Conservation (phyloP, 1,140 invertebrate genomes). For the Drosophila nasuta region DNA sequence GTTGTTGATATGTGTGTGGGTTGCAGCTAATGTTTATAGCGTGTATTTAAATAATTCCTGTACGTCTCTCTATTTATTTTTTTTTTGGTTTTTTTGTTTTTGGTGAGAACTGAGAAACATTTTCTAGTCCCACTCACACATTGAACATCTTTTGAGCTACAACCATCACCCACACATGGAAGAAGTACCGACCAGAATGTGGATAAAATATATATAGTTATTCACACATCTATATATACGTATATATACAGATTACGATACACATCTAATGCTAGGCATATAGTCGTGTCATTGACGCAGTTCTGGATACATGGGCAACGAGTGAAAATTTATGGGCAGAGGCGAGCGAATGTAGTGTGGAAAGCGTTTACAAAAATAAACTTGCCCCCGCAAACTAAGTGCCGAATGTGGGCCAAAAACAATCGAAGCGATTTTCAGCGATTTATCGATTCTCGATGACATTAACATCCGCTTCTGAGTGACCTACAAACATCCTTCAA, state of each 20-base stretch:
- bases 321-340: conserved; percentile 64
- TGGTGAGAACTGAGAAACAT: conserved; percentile 46
- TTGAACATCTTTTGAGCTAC: conserved; percentile 44
- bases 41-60: conserved; percentile 71
- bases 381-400: conserved; percentile 59
- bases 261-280: conserved; percentile 56
- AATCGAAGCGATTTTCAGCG: conserved; percentile 49
- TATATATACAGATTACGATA: conserved; percentile 62
- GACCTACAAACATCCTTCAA: conserved; percentile 74
- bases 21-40: conserved; percentile 57
- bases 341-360: conserved; percentile 52
- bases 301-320: conserved; percentile 39
- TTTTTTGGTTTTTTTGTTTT: conserved; percentile 44
- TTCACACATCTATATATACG: conserved; percentile 25
- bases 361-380: conserved; percentile 76
- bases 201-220: conserved; percentile 31
- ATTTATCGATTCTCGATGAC: conserved; percentile 35
- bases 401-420: conserved; percentile 65
- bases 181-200: conserved; percentile 30
- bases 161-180: conserved; percentile 59
- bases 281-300: conserved; percentile 78
- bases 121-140: conserved; percentile 30
- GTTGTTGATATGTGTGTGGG: conserved; percentile 48
- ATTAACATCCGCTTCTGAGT: conserved; percentile 53
- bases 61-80: conserved; percentile 21